phyloP scores from a whole-genome alignment of 2,888 invertebrate genomes.

The Ephialtes manifestator region DNA sequence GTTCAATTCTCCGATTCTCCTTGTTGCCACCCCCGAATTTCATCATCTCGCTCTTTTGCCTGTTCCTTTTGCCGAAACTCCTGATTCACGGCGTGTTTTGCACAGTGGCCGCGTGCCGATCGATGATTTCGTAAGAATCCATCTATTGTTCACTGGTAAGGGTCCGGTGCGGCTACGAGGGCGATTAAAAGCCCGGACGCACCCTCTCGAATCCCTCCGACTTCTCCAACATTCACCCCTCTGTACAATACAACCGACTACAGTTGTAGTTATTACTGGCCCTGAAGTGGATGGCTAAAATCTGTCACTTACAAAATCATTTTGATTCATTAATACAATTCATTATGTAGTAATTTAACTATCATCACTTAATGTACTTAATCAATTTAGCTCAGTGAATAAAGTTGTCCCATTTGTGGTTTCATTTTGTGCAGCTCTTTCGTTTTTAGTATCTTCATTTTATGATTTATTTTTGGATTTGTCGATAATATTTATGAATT shows the following conservation, averaged over 20 bases:
- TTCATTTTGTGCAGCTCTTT: constrained; percentile 28
- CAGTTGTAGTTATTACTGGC: constrained; percentile 60
- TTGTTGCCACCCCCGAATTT: constrained; percentile 14
- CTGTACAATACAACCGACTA: constrained; percentile 26
- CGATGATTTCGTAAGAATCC: constrained; percentile 70
- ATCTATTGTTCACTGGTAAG: constrained; percentile 65
- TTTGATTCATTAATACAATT: constrained; percentile 65
- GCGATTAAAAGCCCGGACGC: constrained; percentile 65
- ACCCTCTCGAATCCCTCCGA: constrained; percentile 36
- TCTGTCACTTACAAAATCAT: constrained; percentile 64
- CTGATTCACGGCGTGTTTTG: constrained; percentile 43
- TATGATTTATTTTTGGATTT: constrained; percentile 39
- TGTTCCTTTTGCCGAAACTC: constrained; percentile 44
- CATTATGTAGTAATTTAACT: constrained; percentile 64
- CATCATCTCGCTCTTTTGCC: constrained; percentile 38
- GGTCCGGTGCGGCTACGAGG: constrained; percentile 57
- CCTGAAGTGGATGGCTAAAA: constrained; percentile 58
- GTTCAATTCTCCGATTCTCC: constrained; percentile 65
- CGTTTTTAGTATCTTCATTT: constrained; percentile 37
- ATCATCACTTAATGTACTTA: constrained; percentile 37
- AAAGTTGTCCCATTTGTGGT: constrained; percentile 17
- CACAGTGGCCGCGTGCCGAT: constrained; percentile 63
- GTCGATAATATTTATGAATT: background rate
- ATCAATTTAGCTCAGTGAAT: constrained; percentile 46
- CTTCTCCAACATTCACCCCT: constrained; percentile 48